Base-by-base conservation (phyloP, 92 coral and sea anemone species). In the Zoanthus solanderi region DNA sequence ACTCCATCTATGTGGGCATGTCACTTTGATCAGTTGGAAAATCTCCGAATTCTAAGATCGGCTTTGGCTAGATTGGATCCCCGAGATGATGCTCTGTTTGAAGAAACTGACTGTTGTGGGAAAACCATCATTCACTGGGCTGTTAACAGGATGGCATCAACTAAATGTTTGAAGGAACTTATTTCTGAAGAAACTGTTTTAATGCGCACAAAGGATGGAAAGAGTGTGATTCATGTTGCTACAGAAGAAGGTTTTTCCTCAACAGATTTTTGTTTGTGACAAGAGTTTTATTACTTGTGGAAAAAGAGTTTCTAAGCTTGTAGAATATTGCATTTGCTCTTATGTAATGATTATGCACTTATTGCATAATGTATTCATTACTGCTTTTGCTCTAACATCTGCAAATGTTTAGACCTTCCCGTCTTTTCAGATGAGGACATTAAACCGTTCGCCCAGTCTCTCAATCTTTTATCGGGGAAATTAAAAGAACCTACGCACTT, bases 1-100 rank as follows among this genome's bases (percentile, higher is more conserved):
- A 95, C 95, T 0, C 98, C 98, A 76, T 94, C 98, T n/a, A 96
- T 96, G 98, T 96, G 98, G 98, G 98, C 98, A 11, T 95, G 98
- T 88, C 92, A 93, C 90, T 96, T 93, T 90, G 96, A 95, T 63
- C 98, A 95, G 83, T 89, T 88, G 57, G 84, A 71, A 14, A 96
- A 95, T 77, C 90, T 96, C 7, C 88, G 81, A 2, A 11, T 88
- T 65, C 85, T 96, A 50, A 91, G 91, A 57, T 63, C 90, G 28
- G 98, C 98, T 46, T 87, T 96, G 50, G 83, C 89, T 18, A 89
- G 98, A 58, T 71, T 88, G 50, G 98, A 96, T 83, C 98, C 98
- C 6, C 89, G 94, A 73, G 92, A 92, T 68, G 96, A 93, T 71
- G 98, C 98, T 13, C 63, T 96, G 83, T 92, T 91, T 71, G 94